Evolutionary conservation across 2,797 vertebrate species (phyloP), one percentile per base, ranked within the genome.

Genomic region (Picus viridis): DNA sequence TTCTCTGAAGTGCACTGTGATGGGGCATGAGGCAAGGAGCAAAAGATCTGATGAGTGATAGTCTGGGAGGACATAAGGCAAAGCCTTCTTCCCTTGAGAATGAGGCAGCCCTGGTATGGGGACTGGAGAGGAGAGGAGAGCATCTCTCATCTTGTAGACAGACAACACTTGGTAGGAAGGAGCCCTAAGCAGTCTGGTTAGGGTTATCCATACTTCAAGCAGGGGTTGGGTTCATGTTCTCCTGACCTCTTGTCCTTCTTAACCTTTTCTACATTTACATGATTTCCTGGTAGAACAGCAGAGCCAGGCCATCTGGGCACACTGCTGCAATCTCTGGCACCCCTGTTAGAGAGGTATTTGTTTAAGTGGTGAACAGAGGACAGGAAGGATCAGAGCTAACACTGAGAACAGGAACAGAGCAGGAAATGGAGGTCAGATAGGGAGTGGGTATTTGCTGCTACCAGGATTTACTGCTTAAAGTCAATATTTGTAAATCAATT

Each of bases 71-170:
- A 80, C 10, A 6, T 30, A 76, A 56, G 36, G 12, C 57, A 54
- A 72, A 65, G 27, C 5, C 8, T 67, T 53, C 11, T 62, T 84
- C n/a, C 15, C 3, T 4, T 72, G 30, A 30, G 20, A 68, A 30
- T 36, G 23, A 3, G 16, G 18, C 77, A 77, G 43, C n/a, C 36
- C 29, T 61, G 23, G 54, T 10, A 39, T 27, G 15, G 12, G 30
- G 6, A n/a, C 12, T 12, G 18, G 39, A 34, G 16, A 5, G 10
- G 7, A 3, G 2, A 16, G 0, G 0, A 3, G 2, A 16, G 0
- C 0, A 58, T 63, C 15, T 58, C 32, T 19, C 10, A 1, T 62
- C 47, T 47, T 72, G 36, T 14, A 80, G 30, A 26, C 29, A 9
- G 12, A 59, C 24, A 58, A 1, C 16, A 13, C 10, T 57, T 78